Evolutionary conservation across 2,797 vertebrate genomes (phyloP).

Genomic region (Halcyon leucocephala): DNA sequence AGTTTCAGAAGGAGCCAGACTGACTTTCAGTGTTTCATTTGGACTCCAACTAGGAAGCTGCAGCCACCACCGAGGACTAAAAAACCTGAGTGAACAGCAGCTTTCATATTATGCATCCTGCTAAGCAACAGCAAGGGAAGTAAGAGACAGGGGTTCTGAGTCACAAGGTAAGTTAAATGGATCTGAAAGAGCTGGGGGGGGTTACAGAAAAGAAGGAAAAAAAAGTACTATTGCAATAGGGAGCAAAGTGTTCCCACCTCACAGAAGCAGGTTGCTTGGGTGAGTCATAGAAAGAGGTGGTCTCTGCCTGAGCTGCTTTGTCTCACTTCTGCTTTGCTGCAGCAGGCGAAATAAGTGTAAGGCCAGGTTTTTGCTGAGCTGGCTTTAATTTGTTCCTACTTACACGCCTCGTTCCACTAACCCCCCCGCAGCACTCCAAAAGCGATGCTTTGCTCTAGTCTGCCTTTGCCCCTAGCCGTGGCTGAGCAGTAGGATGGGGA

Average conservation of each 20-base stretch:
- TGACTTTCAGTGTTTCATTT: constrained; percentile 47
- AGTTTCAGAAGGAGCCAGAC: constrained; percentile 9
- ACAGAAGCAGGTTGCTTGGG: not conserved
- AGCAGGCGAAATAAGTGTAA: not conserved
- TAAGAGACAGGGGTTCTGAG: not conserved
- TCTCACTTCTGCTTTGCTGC: not conserved
- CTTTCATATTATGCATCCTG: not conserved
- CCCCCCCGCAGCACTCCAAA: not conserved
- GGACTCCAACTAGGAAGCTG: constrained; percentile 35
- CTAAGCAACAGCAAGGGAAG: not conserved
- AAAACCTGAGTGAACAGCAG: not conserved
- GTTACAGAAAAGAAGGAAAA: no score
- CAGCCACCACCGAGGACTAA: not conserved
- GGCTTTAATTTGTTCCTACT: not conserved
- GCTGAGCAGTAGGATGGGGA: not conserved
- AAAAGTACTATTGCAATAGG: not conserved
- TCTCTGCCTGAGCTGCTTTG: accelerated
- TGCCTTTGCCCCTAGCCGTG: not conserved
- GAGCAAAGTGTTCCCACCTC: not conserved
- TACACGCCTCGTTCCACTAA: accelerated
- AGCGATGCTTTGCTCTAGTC: accelerated
- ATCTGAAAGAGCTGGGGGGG: not conserved
- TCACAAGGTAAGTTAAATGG: constrained; percentile 12
- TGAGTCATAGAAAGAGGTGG: not conserved
- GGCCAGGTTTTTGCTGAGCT: not conserved